phyloP scores from a whole-genome alignment of 2,113 vertebrate species.

The Pygathrix nemaeus region DNA sequence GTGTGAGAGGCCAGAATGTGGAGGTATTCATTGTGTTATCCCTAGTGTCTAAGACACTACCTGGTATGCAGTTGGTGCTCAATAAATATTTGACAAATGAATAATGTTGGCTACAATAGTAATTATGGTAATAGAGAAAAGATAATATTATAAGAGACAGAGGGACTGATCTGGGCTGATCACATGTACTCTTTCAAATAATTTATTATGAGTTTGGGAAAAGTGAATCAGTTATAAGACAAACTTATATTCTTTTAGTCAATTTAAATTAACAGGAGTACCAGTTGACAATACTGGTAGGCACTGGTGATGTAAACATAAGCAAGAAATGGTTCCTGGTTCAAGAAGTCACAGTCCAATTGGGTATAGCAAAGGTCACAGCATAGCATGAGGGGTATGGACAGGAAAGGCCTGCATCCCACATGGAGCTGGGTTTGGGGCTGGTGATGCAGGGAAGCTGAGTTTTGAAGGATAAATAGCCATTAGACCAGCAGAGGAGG shows the following conservation, averaged over 20 bases:
- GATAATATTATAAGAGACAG: neutral
- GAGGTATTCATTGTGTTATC: neutral
- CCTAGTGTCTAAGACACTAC: neutral
- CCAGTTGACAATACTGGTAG: neutral
- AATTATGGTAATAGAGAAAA: neutral
- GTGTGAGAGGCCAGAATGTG: neutral
- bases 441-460: neutral
- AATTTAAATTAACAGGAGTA: neutral
- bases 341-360: neutral
- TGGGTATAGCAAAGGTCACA: neutral
- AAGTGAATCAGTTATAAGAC: neutral
- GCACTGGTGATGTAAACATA: no score
- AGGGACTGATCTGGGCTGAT: neutral
- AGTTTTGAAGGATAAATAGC: neutral
- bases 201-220: conserved; percentile 13
- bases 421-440: neutral
- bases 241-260: neutral
- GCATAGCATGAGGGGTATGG: neutral
- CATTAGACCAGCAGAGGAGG: neutral
- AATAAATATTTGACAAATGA: conserved; percentile 9
- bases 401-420: neutral
- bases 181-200: neutral
- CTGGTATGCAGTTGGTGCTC: neutral
- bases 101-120: neutral
- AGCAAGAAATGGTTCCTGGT: neutral